phyloP scores from a whole-genome alignment of 2,113 vertebrate species.

The Atlantisia rogersi region DNA sequence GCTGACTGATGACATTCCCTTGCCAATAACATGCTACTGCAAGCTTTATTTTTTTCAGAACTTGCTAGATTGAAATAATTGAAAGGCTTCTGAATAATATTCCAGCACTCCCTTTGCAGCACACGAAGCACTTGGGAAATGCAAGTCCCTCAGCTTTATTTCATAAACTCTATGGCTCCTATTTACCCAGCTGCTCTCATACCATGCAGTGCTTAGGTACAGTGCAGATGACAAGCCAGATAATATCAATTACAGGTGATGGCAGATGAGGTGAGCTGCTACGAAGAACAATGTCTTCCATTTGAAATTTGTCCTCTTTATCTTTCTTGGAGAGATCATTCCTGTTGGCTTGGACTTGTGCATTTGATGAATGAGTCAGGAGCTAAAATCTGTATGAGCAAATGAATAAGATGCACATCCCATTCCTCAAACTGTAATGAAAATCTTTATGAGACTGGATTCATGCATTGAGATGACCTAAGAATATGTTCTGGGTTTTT shows the following conservation, averaged over 20 bases:
- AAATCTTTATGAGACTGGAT: conserved; percentile 2
- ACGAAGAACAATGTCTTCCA: neutral
- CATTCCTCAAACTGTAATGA: conserved; percentile 24
- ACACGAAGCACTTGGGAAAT: neutral
- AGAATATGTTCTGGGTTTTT: neutral
- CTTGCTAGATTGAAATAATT: neutral
- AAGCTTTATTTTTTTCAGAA: neutral
- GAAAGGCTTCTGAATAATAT: conserved; percentile 21
- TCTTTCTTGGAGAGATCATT: conserved; percentile 19
- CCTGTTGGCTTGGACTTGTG: neutral
- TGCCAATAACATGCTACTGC: neutral
- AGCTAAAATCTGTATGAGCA: neutral
- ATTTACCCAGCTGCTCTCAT: neutral
- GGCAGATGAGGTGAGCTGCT: conserved; percentile 16
- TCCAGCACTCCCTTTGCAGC: neutral
- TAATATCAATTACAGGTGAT: neutral
- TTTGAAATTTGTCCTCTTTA: conserved; percentile 34
- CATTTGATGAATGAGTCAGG: conserved; percentile 30
- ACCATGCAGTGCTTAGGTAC: neutral
- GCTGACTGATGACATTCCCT: neutral
- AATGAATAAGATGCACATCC: conserved; percentile 21
- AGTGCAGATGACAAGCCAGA: neutral
- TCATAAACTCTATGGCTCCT: neutral
- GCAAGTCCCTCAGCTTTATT: neutral
- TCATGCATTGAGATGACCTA: neutral